Percentiles rank a stretch among this genome's conserved stretches.
Conservation (phyloP, 1,140 invertebrate genomes). For the Drosophila setifemur region DNA sequence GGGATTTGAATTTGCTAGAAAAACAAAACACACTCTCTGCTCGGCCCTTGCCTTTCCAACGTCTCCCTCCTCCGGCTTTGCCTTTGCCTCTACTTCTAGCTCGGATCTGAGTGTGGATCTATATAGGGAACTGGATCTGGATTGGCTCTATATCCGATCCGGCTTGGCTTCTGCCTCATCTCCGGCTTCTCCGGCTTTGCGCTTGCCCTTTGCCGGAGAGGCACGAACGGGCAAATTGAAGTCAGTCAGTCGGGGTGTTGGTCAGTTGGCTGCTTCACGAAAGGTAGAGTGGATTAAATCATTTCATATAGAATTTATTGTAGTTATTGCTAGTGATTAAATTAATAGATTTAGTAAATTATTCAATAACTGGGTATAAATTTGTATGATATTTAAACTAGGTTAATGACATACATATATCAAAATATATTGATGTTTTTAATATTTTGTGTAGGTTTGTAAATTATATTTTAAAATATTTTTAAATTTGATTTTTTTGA, state of each 20-base stretch:
- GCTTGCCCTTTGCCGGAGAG: slow-evolving; percentile 26
- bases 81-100: slow-evolving; percentile 16
- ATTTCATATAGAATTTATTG: too few relatives aligned
- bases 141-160: slow-evolving; percentile 10
- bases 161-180: slow-evolving; percentile 30
- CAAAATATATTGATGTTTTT: too few relatives aligned
- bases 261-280: not conserved
- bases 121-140: slow-evolving; percentile 28
- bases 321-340: not conserved
- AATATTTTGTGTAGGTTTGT: too few relatives aligned
- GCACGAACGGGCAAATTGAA: slow-evolving; percentile 34
- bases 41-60: not conserved
- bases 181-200: slow-evolving; percentile 13
- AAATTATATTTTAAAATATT: too few relatives aligned
- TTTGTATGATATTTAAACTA: too few relatives aligned
- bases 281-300: too few relatives aligned
- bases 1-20: slow-evolving; percentile 68
- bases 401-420: too few relatives aligned
- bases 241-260: slow-evolving; percentile 32
- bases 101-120: not conserved
- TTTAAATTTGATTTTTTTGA: not conserved
- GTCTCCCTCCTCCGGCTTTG: slow-evolving; percentile 9
- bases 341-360: too few relatives aligned
- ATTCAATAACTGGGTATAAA: too few relatives aligned
- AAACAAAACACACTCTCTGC: slow-evolving; percentile 58